Evolutionary conservation across 2,113 vertebrate species (phyloP).

Genomic region (Candoia aspera): DNA sequence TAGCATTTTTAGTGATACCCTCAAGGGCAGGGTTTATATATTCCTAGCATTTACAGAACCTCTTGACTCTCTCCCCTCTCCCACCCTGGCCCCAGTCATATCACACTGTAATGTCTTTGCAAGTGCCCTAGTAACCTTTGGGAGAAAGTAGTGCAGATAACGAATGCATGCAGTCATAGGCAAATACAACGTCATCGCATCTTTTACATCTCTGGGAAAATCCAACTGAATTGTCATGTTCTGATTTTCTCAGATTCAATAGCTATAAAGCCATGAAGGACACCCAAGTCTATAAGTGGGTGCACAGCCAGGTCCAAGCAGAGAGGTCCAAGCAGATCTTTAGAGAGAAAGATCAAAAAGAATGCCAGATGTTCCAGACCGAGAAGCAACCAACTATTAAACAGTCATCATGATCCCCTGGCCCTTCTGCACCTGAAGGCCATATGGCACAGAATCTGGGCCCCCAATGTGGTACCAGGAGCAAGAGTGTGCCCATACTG

Average conservation of each 20-base stretch:
- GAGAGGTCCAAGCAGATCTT: neutral
- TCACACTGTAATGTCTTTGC: neutral
- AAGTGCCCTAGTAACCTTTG: neutral
- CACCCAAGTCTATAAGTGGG: accelerated
- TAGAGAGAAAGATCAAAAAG: neutral
- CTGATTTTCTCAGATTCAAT: neutral
- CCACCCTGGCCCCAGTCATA: neutral
- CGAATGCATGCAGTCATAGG: neutral
- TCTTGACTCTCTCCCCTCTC: neutral
- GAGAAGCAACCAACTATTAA: neutral
- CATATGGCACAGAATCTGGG: neutral
- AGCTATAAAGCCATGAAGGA: neutral
- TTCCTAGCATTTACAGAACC: neutral
- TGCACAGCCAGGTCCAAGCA: neutral
- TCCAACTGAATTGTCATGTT: neutral
- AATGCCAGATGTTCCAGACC: neutral
- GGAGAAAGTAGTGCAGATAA: neutral
- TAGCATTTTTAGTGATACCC: neutral
- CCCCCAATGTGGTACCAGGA: neutral
- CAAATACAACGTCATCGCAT: neutral
- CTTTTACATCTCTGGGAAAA: neutral
- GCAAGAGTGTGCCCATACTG: neutral
- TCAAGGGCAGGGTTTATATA: neutral
- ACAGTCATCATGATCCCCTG: neutral
- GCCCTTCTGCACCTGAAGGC: neutral